These are phyloP conservation scores for Hippocampus comes DNA, from an alignment of 2,113 vertebrate species.

Conservation along the genomic window DNA sequence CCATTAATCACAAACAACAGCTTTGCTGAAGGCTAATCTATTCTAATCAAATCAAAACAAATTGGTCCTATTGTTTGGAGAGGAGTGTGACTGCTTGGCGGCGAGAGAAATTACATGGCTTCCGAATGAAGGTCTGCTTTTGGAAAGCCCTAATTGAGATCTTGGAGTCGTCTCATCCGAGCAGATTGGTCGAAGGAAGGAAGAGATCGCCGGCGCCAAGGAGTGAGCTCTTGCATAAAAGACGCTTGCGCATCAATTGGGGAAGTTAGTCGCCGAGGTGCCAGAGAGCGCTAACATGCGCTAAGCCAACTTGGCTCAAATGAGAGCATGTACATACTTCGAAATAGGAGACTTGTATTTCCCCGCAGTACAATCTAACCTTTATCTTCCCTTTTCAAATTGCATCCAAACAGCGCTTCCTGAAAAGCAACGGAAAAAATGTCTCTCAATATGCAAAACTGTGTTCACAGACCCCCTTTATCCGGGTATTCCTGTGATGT, in stretches of 20 bases:
- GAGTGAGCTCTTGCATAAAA: constrained; percentile 19
- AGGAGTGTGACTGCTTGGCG: constrained; percentile 62
- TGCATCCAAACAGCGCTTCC: constrained; percentile 43
- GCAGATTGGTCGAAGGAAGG: constrained; percentile 40
- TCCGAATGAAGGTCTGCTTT: constrained; percentile 34
- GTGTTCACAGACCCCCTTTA: constrained; percentile 42
- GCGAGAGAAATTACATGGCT: constrained; percentile 32
- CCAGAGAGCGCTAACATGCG: constrained; percentile 7
- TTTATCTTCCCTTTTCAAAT: constrained; percentile 56
- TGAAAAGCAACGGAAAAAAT: constrained; percentile 41
- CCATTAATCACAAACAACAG: constrained; percentile 72
- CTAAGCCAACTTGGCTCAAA: constrained; percentile 8
- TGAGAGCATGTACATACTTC: background rate
- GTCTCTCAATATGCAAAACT: constrained; percentile 58
- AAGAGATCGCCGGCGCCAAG: constrained; percentile 20
- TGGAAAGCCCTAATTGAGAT: constrained; percentile 43
- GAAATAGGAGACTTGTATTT: constrained; percentile 25
- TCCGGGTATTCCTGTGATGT: constrained; percentile 51
- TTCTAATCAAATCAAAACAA: constrained; percentile 76
- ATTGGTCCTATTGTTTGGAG: constrained; percentile 72
- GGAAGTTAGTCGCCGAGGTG: constrained; percentile 18
- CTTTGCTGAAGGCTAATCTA: constrained; percentile 66
- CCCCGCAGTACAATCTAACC: constrained; percentile 37
- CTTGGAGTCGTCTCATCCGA: constrained; percentile 28
- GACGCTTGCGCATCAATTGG: constrained; percentile 16